Conservation (phyloP, 2,888 invertebrate genomes). For the Melinaea marsaeus region DNA sequence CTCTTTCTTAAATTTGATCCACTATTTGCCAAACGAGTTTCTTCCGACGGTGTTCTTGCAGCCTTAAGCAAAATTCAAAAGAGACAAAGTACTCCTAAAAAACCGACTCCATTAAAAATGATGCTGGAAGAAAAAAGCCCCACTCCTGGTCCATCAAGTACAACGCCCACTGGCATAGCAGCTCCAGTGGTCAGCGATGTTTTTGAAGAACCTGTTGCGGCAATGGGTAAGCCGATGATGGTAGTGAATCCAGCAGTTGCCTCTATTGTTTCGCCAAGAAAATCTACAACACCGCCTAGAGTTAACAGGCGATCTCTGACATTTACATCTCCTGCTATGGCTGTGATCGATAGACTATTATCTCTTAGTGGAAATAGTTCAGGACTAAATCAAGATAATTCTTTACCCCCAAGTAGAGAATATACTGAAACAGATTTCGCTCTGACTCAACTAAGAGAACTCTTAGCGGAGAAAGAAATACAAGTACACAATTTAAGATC, state of each 20-base stretch:
- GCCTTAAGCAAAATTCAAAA: constrained; percentile 53
- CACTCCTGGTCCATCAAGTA: constrained; percentile 45
- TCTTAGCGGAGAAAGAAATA: constrained; percentile 76
- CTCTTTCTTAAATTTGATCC: constrained; percentile 71
- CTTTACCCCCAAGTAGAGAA: constrained; percentile 45
- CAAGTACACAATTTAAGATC: constrained; percentile 71
- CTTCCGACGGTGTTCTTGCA: constrained; percentile 56
- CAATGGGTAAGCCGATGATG: constrained; percentile 67
- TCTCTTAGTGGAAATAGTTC: constrained; percentile 65
- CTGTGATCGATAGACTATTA: constrained; percentile 72
- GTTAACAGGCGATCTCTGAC: constrained; percentile 63
- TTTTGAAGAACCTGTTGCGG: constrained; percentile 50
- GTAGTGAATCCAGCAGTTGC: constrained; percentile 67
- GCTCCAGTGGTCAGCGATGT: constrained; percentile 41
- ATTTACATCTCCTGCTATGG: constrained; percentile 73
- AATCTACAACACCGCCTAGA: constrained; percentile 54
- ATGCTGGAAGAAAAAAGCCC: constrained; percentile 26
- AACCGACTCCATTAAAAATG: constrained; percentile 31
- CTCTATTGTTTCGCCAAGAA: constrained; percentile 53
- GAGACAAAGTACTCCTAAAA: constrained; percentile 58
- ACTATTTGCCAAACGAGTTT: constrained; percentile 62
- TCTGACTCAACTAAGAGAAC: constrained; percentile 67
- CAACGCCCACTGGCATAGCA: constrained; percentile 20
- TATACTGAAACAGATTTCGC: constrained; percentile 59
- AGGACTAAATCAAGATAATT: constrained; percentile 45